These are phyloP conservation scores for Neodiprion virginianus DNA, from an alignment of 1,140 invertebrate genomes.

Conservation along the genomic window DNA sequence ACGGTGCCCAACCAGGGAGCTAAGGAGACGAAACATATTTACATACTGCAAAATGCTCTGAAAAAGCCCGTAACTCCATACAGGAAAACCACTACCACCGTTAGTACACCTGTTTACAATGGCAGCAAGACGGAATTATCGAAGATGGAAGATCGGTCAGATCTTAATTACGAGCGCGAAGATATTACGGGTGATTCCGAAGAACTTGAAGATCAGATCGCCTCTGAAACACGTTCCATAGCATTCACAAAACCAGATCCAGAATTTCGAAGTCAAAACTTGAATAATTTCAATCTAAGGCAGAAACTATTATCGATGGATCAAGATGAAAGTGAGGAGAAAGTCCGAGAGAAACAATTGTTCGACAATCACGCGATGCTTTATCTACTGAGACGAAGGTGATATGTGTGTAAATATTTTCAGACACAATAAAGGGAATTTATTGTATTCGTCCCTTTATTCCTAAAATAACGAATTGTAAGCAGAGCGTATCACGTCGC, in stretches of 20 bases:
- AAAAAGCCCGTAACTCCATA: constrained; percentile 3
- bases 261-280: constrained; percentile 44
- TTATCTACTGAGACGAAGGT: constrained; percentile 52
- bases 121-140: neutral
- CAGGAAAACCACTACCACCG: neutral
- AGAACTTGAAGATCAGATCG: neutral
- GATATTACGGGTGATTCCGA: neutral
- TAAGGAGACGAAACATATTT: constrained; percentile 55
- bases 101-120: neutral
- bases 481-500: too few relatives aligned
- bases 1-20: constrained; percentile 46
- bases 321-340: constrained; percentile 25
- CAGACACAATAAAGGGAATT: neutral
- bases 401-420: neutral
- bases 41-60: constrained; percentile 48
- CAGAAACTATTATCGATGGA: constrained; percentile 37
- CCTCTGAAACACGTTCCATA: neutral
- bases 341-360: constrained; percentile 37
- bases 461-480: too few relatives aligned
- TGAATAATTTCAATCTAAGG: constrained; percentile 47
- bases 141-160: constrained; percentile 31
- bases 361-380: constrained; percentile 53
- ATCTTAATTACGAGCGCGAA: constrained; percentile 23
- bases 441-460: neutral
- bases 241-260: constrained; percentile 7